Conservation (phyloP, 2,888 invertebrate species). For the Harmothoe impar region DNA sequence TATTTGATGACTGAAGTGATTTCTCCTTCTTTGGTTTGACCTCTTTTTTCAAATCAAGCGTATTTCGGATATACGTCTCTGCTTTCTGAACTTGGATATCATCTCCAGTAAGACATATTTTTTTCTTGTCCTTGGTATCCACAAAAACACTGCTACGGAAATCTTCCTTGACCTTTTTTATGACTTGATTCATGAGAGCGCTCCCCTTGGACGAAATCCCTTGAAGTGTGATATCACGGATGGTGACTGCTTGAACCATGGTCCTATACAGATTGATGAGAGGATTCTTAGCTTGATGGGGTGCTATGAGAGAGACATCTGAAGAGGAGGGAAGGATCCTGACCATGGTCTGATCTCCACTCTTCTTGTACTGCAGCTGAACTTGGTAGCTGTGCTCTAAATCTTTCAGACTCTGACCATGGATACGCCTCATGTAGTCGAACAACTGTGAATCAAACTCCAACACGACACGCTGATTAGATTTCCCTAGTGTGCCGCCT, state of each 20-base stretch:
- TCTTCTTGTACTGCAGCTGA: conserved; percentile 61
- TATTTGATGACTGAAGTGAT: conserved; percentile 1
- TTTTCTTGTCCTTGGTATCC: conserved; percentile 9
- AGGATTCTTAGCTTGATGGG: conserved; percentile 39
- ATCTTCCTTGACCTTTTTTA: conserved; percentile 16
- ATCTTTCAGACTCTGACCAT: conserved; percentile 29
- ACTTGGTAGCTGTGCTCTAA: conserved; percentile 60
- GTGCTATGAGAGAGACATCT: neutral
- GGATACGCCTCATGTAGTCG: conserved; percentile 57
- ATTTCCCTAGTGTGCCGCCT: neutral
- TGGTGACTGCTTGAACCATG: neutral
- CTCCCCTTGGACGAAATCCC: neutral
- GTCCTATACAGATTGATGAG: conserved; percentile 32
- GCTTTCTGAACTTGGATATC: neutral
- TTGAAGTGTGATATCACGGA: neutral
- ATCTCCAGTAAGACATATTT: conserved; percentile 15
- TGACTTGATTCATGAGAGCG: neutral
- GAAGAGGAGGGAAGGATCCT: neutral
- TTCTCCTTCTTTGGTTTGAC: conserved; percentile 36
- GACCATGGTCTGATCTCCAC: conserved; percentile 20
- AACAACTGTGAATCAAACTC: conserved; percentile 59
- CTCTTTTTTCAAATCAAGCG: conserved; percentile 1
- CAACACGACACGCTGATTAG: conserved; percentile 1
- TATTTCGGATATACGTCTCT: neutral
- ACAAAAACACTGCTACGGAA: conserved; percentile 9